Evolutionary conservation across 1,140 invertebrate species (phyloP).

Genomic region (Spodoptera frugiperda): DNA sequence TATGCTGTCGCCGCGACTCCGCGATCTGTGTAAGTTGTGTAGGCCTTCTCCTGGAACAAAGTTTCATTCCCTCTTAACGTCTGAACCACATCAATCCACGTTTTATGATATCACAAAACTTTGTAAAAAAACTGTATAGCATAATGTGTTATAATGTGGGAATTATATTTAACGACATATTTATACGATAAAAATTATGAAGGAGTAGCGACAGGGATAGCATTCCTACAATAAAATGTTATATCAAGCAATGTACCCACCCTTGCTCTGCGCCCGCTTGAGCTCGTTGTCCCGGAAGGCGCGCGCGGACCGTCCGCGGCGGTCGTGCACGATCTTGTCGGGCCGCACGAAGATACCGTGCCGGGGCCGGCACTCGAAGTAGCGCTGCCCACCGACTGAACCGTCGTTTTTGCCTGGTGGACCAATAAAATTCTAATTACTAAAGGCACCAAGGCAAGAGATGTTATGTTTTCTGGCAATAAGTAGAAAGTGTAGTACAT

Average conservation of each 20-base stretch:
- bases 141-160: too few relatives aligned
- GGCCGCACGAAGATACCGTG: constrained; percentile 97
- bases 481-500: too few relatives aligned
- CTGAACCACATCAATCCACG: not conserved
- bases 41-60: constrained; percentile 82
- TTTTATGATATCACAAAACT: not conserved
- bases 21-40: constrained; percentile 87
- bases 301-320: constrained; percentile 91
- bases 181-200: too few relatives aligned
- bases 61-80: constrained; percentile 18
- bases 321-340: constrained; percentile 94
- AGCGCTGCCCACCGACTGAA: constrained; percentile 94
- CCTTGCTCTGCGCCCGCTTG: constrained; percentile 83
- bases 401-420: constrained; percentile 96
- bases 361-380: constrained; percentile 95
- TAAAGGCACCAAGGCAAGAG: too few relatives aligned
- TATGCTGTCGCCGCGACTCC: constrained; percentile 90
- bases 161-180: too few relatives aligned
- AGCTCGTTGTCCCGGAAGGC: constrained; percentile 87
- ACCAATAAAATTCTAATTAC: too few relatives aligned
- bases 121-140: too few relatives aligned
- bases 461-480: too few relatives aligned
- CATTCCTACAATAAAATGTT: too few relatives aligned
- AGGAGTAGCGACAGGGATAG: too few relatives aligned
- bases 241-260: constrained; percentile 59